Conservation (phyloP, 2,113 vertebrate species). For the Thalassarche chlororhynchos region DNA sequence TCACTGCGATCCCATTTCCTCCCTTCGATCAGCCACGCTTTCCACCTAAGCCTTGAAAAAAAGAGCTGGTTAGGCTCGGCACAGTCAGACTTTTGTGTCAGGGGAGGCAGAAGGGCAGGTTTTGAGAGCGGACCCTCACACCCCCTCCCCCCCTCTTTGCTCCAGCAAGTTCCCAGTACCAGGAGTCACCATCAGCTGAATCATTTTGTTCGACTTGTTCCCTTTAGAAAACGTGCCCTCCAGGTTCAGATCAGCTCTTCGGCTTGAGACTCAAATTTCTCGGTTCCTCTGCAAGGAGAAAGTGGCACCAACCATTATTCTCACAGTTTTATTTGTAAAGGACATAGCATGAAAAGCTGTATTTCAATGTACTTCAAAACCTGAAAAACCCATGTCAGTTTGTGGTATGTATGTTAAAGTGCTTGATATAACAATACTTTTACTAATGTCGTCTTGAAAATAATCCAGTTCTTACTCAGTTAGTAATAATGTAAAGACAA, state of each 20-base stretch:
- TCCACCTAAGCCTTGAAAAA: background rate
- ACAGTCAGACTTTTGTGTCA: background rate
- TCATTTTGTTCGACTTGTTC: background rate
- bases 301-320: slow-evolving; percentile 55
- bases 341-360: slow-evolving; percentile 82
- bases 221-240: background rate
- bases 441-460: slow-evolving; percentile 62
- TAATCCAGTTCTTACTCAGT: slow-evolving; percentile 73
- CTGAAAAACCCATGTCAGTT: slow-evolving; percentile 75
- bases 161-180: background rate
- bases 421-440: slow-evolving; percentile 77
- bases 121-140: background rate
- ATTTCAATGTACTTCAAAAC: slow-evolving; percentile 81
- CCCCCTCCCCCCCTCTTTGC: fast-evolving
- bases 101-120: background rate
- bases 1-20: background rate
- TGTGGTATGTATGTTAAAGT: slow-evolving; percentile 80
- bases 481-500: slow-evolving; percentile 64
- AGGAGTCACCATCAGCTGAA: background rate
- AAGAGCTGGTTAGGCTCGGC: background rate
- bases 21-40: background rate
- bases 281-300: background rate
- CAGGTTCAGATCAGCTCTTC: background rate
- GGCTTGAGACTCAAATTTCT: background rate
- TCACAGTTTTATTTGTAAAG: slow-evolving; percentile 84